Conservation (phyloP, 2,888 invertebrate genomes). For the Orthonychiurus folsomi region DNA sequence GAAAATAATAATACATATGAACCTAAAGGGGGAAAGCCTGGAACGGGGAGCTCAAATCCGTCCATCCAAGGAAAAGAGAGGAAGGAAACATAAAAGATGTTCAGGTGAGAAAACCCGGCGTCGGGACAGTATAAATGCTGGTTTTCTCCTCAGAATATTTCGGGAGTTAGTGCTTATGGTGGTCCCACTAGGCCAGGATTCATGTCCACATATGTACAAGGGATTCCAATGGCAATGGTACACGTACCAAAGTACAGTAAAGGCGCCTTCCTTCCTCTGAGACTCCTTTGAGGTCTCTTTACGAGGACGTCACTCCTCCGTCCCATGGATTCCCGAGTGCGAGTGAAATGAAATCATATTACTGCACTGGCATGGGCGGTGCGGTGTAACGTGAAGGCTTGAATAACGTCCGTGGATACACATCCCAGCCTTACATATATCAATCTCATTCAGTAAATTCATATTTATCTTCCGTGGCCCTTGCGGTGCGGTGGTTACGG, state of each 20-base stretch:
- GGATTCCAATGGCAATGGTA: no score
- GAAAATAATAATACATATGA: neutral
- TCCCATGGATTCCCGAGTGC: neutral
- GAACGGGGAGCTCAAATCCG: neutral
- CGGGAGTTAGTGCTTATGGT: no score
- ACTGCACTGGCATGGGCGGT: neutral
- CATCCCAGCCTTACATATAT: neutral
- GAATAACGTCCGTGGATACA: neutral
- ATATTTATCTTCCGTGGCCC: neutral
- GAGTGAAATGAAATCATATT: conserved; percentile 1
- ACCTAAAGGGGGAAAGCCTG: no score
- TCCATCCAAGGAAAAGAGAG: neutral
- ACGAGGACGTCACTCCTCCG: neutral
- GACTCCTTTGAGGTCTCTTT: neutral
- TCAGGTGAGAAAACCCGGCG: neutral
- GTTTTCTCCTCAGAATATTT: no score
- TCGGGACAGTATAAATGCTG: no score
- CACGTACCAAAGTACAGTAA: no score
- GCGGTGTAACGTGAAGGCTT: no score
- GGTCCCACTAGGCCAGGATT: no score
- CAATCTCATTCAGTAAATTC: neutral
- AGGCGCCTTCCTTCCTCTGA: neutral
- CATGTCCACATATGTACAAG: no score
- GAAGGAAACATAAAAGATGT: neutral
- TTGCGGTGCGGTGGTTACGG: neutral